Base-by-base conservation (phyloP, 2,888 invertebrate species). In the Lithophane leautieri region DNA sequence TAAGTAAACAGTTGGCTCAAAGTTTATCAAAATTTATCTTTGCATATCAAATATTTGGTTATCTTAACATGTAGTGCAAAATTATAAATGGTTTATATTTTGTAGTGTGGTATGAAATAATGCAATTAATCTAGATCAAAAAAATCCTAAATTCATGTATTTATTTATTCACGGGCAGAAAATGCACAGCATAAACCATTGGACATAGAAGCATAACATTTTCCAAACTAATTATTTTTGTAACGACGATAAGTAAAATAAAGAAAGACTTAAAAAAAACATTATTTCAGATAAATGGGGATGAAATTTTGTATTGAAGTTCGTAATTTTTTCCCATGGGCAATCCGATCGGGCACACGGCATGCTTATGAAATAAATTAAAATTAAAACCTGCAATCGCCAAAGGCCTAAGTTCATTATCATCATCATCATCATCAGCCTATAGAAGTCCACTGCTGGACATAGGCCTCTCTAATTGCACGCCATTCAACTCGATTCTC, bases 1-100 rank as follows among this genome's bases (percentile, higher is more conserved):
- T 25, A 42, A 83, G 62, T 54, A 78, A 63, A 83, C 56, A 63
- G n/a, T 65, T 60, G 22, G 44, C 19, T 70, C 2, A 66, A 61
- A 67, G 28, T 67, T 71, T 25, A 34, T 65, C 52, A 19, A 44
- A 42, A 34, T 16, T 12, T 40, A 7, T 67, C 1, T 70, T 54
- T 42, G 28, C 22, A 25, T 34, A 50, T n/a, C 0, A 40, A 66
- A 60, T 73, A 52, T 67, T 65, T 54, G 4, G 34, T n/a, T 28
- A 28, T 63, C 7, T n/a, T 16, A 28, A 16, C 14, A 16, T 3
- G 11, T 25, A 14, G n/a, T 28, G n/a, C 6, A 54, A 76, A n/a
- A 28, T 66, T 12, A 25, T 54, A 12, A 76, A 62, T 28, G 16
- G 8, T 62, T 28, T 22, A 44, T 63, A 28, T 42, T 50, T 6